Conservation (phyloP, 1,140 invertebrate genomes). For the Oncopeltus fasciatus region DNA sequence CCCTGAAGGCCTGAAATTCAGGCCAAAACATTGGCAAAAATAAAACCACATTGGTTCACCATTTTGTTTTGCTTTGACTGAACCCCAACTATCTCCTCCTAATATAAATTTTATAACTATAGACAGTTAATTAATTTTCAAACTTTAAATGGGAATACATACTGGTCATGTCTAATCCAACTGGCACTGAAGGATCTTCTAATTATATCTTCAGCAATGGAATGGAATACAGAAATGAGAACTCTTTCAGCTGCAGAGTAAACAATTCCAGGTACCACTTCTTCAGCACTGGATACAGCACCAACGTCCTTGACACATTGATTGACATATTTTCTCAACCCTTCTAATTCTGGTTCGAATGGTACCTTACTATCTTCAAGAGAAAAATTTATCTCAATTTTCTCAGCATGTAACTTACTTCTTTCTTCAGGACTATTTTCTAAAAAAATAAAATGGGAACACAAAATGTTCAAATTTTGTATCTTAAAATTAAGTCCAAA, state of each 20-base stretch:
- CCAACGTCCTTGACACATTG: background rate
- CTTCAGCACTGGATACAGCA: background rate
- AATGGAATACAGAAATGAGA: background rate
- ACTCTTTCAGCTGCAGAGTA: background rate
- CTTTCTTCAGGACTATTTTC: background rate
- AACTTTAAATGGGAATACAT: too few relatives aligned
- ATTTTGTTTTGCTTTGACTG: too few relatives aligned
- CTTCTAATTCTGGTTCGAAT: background rate
- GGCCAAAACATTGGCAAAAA: too few relatives aligned
- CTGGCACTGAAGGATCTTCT: background rate
- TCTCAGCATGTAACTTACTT: background rate
- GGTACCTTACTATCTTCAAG: background rate
- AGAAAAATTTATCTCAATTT: background rate
- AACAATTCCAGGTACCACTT: background rate
- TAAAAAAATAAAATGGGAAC: background rate
- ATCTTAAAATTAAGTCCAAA: background rate
- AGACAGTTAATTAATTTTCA: too few relatives aligned
- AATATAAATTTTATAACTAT: too few relatives aligned
- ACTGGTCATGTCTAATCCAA: background rate
- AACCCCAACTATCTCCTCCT: too few relatives aligned
- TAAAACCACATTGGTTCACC: too few relatives aligned
- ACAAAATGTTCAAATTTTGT: background rate
- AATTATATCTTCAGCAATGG: background rate
- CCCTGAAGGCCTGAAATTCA: too few relatives aligned
- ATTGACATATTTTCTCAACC: background rate